A percentile compares a stretch with the other conserved stretches of the same genome.
Conservation (phyloP, 2,113 vertebrate species). For the Amblyornis subalaris region DNA sequence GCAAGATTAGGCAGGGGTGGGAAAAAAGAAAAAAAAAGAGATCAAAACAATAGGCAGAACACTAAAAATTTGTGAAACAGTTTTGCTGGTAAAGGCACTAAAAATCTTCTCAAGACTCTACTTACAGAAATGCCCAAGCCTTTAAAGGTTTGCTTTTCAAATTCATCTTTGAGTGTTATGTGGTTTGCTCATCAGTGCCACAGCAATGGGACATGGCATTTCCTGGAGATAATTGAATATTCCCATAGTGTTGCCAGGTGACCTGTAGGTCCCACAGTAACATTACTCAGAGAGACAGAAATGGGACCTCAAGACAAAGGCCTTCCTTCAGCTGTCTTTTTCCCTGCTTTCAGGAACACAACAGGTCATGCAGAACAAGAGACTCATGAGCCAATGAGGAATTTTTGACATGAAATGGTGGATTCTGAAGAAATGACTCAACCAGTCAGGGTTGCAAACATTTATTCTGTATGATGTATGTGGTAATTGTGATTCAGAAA, state of each 20-base stretch:
- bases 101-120: neutral
- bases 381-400: neutral
- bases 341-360: neutral
- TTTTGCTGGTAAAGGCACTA: neutral
- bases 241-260: constrained; percentile 8
- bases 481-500: neutral
- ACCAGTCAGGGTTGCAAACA: neutral
- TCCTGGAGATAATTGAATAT: constrained; percentile 31
- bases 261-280: neutral
- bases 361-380: neutral
- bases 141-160: constrained; percentile 6
- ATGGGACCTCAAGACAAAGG: neutral
- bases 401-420: constrained; percentile 6
- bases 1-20: neutral
- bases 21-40: neutral
- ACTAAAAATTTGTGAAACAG: constrained; percentile 1
- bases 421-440: neutral
- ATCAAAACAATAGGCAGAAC: neutral
- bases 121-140: neutral
- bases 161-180: neutral
- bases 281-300: constrained; percentile 47
- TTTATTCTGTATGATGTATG: neutral
- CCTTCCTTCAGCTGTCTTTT: neutral
- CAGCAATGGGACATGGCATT: neutral
- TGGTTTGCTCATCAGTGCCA: constrained; percentile 41